Conservation (phyloP, 2,113 vertebrate genomes). For the Caretta caretta region DNA sequence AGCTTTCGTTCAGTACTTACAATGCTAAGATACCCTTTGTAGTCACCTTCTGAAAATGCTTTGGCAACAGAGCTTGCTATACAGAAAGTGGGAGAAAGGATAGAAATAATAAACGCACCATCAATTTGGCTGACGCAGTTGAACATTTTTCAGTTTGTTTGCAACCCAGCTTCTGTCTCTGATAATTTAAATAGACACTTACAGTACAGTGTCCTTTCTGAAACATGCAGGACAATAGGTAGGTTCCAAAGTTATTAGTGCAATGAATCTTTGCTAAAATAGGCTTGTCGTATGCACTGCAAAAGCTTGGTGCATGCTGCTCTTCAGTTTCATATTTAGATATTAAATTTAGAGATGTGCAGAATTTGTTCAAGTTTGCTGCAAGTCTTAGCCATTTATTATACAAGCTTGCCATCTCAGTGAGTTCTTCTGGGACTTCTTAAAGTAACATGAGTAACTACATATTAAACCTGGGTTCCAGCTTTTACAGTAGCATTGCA, state of each 20-base stretch:
- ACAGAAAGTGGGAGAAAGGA: constrained; percentile 2
- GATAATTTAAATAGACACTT: constrained; percentile 31
- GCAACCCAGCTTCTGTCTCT: constrained; percentile 9
- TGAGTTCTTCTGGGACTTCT: neutral
- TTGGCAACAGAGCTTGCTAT: constrained; percentile 34
- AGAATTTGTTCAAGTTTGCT: neutral
- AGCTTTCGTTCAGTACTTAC: constrained; percentile 42
- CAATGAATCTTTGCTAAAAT: constrained; percentile 16
- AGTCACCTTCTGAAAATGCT: constrained; percentile 53
- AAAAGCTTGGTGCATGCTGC: neutral
- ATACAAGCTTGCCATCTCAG: neutral
- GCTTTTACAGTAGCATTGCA: neutral
- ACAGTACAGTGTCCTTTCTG: neutral
- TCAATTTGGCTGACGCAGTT: constrained; percentile 31
- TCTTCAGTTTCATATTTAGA: neutral
- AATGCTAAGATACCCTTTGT: constrained; percentile 25
- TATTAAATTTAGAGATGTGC: neutral
- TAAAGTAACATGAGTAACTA: constrained; percentile 8
- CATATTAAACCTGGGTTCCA: neutral
- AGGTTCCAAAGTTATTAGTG: neutral
- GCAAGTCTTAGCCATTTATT: neutral
- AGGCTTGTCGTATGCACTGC: neutral
- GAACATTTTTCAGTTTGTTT: constrained; percentile 44
- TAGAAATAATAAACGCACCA: constrained; percentile 16
- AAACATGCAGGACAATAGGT: neutral